Percentiles rank a stretch among this genome's conserved stretches.
Evolutionary conservation across 2,797 vertebrate genomes (phyloP).

Genomic region (Cryptoprocta ferox): DNA sequence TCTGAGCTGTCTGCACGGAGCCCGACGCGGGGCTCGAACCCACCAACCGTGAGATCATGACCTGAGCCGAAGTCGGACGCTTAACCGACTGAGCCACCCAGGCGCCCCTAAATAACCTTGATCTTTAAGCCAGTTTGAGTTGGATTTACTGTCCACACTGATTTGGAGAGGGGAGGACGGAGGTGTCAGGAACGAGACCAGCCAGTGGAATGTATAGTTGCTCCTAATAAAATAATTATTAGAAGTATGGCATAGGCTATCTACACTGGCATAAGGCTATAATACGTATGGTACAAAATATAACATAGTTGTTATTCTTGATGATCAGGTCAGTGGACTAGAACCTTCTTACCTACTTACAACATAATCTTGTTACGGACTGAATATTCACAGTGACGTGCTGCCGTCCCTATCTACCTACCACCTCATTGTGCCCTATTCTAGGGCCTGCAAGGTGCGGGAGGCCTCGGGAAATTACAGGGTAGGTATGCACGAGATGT

Average conservation of each 20-base stretch:
- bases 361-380: not conserved
- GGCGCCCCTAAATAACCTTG: not conserved
- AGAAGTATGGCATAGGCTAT: not conserved
- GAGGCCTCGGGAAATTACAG: not conserved
- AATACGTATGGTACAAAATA: not conserved
- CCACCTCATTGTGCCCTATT: not conserved
- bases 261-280: not conserved
- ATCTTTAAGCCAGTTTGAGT: not conserved
- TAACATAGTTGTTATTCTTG: not conserved
- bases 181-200: not conserved
- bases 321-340: not conserved
- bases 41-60: no score
- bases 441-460: not conserved
- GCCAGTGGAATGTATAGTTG: not conserved
- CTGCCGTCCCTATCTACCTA: not conserved
- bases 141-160: not conserved
- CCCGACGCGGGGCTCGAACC: rapidly evolving
- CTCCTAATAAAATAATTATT: not conserved
- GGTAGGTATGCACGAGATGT: not conserved
- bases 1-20: no score
- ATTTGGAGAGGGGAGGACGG: not conserved
- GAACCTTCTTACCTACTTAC: not conserved
- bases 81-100: no score
- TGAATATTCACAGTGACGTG: not conserved
- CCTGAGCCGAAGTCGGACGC: no score